Evolutionary conservation across 2,797 vertebrate genomes (phyloP).

Genomic region (Coracias cyanogaster): DNA sequence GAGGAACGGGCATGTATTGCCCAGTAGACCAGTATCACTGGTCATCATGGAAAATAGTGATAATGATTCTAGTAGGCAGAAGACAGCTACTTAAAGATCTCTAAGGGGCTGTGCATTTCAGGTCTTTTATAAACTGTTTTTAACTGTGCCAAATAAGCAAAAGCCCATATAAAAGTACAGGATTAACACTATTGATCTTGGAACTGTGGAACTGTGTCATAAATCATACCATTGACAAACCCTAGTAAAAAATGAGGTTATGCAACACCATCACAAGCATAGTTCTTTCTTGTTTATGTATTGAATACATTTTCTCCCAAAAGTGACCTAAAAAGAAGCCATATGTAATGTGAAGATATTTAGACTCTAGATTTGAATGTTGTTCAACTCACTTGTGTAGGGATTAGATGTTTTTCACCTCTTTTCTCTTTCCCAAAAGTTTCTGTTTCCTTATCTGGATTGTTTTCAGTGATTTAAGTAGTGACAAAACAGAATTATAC

Average conservation of each 20-base stretch:
- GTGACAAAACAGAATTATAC: constrained; percentile 46
- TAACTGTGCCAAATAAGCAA: neutral
- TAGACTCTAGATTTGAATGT: neutral
- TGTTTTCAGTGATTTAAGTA: neutral
- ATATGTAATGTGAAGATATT: neutral
- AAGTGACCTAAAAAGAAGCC: neutral
- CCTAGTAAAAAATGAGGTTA: neutral
- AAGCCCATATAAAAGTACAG: neutral
- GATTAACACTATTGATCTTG: neutral
- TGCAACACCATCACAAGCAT: neutral
- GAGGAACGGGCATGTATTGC: neutral
- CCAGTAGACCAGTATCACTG: neutral
- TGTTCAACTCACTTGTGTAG: neutral
- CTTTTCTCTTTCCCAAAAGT: neutral
- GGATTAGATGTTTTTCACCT: neutral
- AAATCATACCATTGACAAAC: neutral
- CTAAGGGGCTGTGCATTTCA: neutral
- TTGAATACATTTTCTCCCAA: neutral
- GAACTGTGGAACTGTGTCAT: neutral
- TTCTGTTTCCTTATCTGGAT: neutral
- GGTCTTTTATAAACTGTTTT: neutral
- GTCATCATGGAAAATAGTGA: neutral
- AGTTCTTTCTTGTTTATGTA: neutral
- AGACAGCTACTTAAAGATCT: neutral
- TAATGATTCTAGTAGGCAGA: neutral